phyloP scores from a whole-genome alignment of 2,888 invertebrate genomes.

The Rotaria sp. region DNA sequence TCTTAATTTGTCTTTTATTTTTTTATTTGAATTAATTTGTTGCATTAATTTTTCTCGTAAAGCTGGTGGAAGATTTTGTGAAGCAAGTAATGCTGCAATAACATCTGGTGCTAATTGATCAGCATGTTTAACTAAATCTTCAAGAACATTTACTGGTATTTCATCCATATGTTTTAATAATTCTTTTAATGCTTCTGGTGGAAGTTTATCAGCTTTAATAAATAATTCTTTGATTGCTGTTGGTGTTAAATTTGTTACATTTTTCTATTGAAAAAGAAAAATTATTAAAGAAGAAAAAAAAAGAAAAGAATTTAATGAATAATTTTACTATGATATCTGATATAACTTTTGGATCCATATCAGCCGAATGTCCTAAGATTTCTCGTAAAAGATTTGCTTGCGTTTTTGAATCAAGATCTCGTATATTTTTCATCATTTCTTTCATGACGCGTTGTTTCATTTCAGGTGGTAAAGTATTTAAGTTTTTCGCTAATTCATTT shows the following conservation, averaged over 20 bases:
- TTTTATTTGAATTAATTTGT: not conserved
- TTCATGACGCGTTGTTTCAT: conserved; percentile 19
- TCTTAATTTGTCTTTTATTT: not conserved
- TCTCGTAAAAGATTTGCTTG: not conserved
- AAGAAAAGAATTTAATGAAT: not conserved
- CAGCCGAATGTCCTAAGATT: not conserved
- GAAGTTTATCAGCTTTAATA: not conserved
- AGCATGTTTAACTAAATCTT: not conserved
- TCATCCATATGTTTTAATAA: not conserved
- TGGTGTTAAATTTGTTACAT: not conserved
- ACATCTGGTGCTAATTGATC: not conserved
- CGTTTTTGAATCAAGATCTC: not conserved
- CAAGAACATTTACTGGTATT: not conserved
- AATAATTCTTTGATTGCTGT: conserved; percentile 8
- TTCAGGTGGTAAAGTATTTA: not conserved
- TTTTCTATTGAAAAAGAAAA: not conserved
- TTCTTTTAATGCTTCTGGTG: conserved; percentile 3
- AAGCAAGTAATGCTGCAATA: conserved; percentile 14
- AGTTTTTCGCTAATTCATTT: not conserved
- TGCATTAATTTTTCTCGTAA: conserved; percentile 1
- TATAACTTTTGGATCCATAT: not conserved
- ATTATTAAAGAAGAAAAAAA: not conserved
- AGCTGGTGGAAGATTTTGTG: not conserved
- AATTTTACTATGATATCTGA: not conserved
- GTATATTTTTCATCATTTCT: not conserved